Conservation (phyloP, 2,888 invertebrate species). For the Luperina testacea region DNA sequence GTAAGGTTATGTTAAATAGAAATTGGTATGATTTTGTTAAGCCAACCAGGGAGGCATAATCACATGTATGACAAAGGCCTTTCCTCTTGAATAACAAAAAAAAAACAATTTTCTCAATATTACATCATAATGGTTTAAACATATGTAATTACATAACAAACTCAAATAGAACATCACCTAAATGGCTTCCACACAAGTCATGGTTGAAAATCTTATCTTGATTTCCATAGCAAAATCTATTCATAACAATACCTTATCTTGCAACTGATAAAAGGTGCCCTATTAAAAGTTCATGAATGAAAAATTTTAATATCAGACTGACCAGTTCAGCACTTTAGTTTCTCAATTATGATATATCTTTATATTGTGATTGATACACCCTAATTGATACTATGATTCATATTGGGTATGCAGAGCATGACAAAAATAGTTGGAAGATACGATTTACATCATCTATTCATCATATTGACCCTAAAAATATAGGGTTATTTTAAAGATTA, state of each 20-base stretch:
- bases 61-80: too few species aligned
- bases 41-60: too few species aligned
- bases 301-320: neutral
- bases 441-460: neutral
- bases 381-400: neutral
- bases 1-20: too few species aligned
- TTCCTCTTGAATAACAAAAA: too few species aligned
- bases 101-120: neutral
- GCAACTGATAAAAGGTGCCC: conserved; percentile 10
- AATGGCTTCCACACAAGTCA: neutral
- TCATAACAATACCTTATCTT: conserved; percentile 33
- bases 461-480: neutral
- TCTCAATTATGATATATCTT: neutral
- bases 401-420: neutral
- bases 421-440: neutral
- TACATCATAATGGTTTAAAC: neutral
- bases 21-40: too few species aligned
- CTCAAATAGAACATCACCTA: neutral
- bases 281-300: conserved; percentile 4
- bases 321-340: neutral
- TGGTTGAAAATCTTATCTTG: conserved; percentile 40
- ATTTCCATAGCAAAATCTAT: conserved; percentile 43
- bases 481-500: neutral
- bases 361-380: neutral
- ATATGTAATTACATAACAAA: neutral